A percentile compares a stretch with the other conserved stretches of the same genome.
Conservation (phyloP, 2,797 vertebrate species). For the Enteromius thamalakanensis region DNA sequence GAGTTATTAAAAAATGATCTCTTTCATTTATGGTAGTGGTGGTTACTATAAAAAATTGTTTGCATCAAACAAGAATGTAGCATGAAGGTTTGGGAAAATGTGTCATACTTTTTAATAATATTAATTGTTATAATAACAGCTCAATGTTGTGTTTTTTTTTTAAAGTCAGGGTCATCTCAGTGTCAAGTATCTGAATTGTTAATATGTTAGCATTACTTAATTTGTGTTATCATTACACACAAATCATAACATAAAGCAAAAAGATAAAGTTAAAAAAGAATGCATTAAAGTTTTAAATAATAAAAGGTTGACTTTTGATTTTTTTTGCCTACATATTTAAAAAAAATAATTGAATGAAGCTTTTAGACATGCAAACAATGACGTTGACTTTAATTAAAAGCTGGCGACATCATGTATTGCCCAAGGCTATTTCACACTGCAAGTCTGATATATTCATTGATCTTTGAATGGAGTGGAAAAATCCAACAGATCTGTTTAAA, state of each 20-base stretch:
- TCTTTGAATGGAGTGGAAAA: constrained; percentile 18
- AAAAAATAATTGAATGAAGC: neutral
- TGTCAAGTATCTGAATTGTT: neutral
- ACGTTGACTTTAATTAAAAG: constrained; percentile 14
- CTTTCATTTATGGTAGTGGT: neutral
- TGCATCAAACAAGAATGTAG: neutral
- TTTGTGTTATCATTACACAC: neutral
- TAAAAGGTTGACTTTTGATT: neutral
- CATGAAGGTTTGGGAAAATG: neutral
- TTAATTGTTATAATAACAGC: neutral
- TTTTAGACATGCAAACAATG: constrained; percentile 15
- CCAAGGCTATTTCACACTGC: constrained; percentile 22
- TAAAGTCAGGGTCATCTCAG: neutral
- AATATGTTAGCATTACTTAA: neutral
- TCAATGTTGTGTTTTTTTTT: neutral
- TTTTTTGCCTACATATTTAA: neutral
- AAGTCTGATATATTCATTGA: constrained; percentile 22
- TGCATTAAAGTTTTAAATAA: neutral
- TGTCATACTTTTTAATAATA: neutral
- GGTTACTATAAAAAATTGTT: neutral
- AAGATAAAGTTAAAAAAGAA: neutral
- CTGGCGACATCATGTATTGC: constrained; percentile 4
- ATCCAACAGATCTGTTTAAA: constrained; percentile 9
- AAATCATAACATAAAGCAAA: neutral
- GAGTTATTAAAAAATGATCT: neutral